These are phyloP conservation scores for Drosophila ezoana DNA, from an alignment of 2,888 invertebrate species.

Conservation along the genomic window DNA sequence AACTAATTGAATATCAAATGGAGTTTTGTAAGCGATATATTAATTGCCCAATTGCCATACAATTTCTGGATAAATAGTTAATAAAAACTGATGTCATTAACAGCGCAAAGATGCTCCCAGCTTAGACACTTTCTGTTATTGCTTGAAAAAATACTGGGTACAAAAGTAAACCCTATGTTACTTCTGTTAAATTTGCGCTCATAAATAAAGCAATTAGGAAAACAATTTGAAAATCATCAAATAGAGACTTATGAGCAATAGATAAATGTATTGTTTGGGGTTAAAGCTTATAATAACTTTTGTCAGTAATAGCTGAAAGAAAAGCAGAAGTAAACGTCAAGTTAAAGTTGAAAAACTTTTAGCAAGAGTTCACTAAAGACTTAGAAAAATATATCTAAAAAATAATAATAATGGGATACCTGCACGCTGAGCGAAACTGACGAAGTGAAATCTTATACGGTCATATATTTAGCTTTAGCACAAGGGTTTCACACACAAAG, in stretches of 20 bases:
- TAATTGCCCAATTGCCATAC: conserved; percentile 19
- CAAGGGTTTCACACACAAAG: conserved; percentile 18
- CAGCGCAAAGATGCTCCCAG: conserved; percentile 10
- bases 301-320: no score
- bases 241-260: not conserved
- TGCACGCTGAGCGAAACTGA: conserved; percentile 27
- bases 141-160: not conserved
- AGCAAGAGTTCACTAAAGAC: conserved; percentile 21
- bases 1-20: not conserved
- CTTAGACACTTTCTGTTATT: conserved; percentile 14
- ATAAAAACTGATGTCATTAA: conserved; percentile 27
- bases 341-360: conserved; percentile 53
- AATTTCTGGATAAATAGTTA: conserved; percentile 22
- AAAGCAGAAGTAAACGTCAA: not conserved
- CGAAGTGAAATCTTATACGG: conserved; percentile 55
- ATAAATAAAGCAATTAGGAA: conserved; percentile 8
- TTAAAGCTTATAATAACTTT: not conserved
- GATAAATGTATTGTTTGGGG: conserved; percentile 4
- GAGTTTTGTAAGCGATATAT: conserved; percentile 2
- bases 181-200: conserved; percentile 6
- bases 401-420: conserved; percentile 8
- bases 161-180: not conserved
- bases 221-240: not conserved
- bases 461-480: conserved; percentile 28
- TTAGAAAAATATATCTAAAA: not conserved